phyloP scores from a whole-genome alignment of 2,797 vertebrate species.

The Brachyalestes nurse region DNA sequence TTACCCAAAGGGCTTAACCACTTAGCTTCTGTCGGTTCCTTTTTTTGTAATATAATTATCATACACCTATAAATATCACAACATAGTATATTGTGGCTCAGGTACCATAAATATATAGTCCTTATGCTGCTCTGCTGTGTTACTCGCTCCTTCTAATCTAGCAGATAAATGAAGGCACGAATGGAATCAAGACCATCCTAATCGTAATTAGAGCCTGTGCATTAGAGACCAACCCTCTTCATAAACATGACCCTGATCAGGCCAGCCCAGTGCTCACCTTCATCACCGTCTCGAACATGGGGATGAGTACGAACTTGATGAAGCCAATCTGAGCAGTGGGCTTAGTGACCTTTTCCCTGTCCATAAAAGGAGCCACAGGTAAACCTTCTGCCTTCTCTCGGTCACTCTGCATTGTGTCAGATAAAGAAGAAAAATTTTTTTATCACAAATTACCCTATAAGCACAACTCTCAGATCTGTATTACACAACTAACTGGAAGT shows the following conservation, averaged over 20 bases:
- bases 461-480: too few relatives aligned
- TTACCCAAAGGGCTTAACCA: too few relatives aligned
- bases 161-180: not conserved
- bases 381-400: conserved; percentile 90
- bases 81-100: too few relatives aligned
- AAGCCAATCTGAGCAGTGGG: conserved; percentile 91
- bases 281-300: conserved; percentile 82
- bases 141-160: not conserved
- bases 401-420: conserved; percentile 80
- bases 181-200: not conserved
- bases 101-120: too few relatives aligned
- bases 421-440: conserved; percentile 5
- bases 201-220: not conserved
- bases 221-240: not conserved
- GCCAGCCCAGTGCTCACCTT: conserved; percentile 67
- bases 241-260: not conserved
- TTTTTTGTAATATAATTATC: too few relatives aligned
- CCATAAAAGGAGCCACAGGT: conserved; percentile 94
- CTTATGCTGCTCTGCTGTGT: not conserved
- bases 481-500: too few relatives aligned
- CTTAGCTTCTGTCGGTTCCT: too few relatives aligned
- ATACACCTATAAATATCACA: too few relatives aligned
- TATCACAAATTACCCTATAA: not conserved
- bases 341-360: conserved; percentile 93
- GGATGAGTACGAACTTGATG: conserved; percentile 83